Base-by-base conservation (phyloP, 2,797 vertebrate species). In the Manis crassicaudata region DNA sequence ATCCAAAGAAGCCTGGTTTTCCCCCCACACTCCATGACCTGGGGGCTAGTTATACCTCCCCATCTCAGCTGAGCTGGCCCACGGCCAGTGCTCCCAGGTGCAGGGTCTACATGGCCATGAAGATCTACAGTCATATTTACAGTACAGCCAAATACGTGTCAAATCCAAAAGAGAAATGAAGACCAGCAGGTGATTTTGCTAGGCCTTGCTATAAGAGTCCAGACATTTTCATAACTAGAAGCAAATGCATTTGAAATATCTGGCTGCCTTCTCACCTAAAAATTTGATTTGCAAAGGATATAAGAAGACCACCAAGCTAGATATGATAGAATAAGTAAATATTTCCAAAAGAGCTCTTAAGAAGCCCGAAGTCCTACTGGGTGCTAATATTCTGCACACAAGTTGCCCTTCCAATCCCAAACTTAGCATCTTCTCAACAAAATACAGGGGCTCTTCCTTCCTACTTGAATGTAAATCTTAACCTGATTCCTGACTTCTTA, bases 141-240 rank as follows among this genome's bases (percentile, higher is more conserved):
- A 70, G 23, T 10, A 76, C 37, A 80, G 29, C 1, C 67, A 77
- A 60, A 56, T 3, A 14, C 6, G 25, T 14, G 35, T 20, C 46
- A 77, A 50, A 68, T 94, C 29, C 60, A 89, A 35, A 52, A 75
- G n/a, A 96, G 40, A 52, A 94, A 80, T 80, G 20, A 67, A 88
- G 20, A 67, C 1, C 21, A 94, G 21, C 29, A 63, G 60, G 62
- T 76, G 20, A 70, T 43, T 85, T 90, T 56, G 16, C 32, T 93
- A 12, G 2, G 17, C 23, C 60, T 81, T 65, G 12, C 40, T 18
- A 9, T 35, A 91, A 25, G 32, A 65, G 67, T 87, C 80, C 54
- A 73, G 29, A 60, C 58, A 13, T 25, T 65, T 77, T 82, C 35
- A 21, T 73, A 79, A 50, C n/a, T 72, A n/a, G 40, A 96, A 3